These are phyloP conservation scores for Sander vitreus DNA, from an alignment of 2,113 vertebrate species.

Conservation along the genomic window DNA sequence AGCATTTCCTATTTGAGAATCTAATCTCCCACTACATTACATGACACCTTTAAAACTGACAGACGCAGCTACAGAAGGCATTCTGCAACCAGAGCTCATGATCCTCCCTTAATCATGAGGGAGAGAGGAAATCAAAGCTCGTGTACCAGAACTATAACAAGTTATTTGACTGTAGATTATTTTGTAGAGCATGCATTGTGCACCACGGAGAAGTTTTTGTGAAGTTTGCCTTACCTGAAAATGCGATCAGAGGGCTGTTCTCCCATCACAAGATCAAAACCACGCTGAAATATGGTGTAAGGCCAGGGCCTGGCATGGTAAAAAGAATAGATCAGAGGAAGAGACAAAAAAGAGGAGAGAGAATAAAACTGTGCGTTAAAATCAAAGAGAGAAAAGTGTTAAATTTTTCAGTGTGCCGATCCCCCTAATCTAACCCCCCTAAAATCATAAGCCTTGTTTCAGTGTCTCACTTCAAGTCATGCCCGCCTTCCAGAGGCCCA, in stretches of 20 bases:
- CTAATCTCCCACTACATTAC: constrained; percentile 11
- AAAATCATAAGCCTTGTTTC: constrained; percentile 46
- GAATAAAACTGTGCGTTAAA: constrained; percentile 65
- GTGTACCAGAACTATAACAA: background rate
- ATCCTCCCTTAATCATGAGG: background rate
- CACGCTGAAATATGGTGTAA: constrained; percentile 98
- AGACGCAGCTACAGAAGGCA: background rate
- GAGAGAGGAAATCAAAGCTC: constrained; percentile 30
- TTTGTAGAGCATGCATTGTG: constrained; percentile 16
- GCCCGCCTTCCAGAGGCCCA: constrained; percentile 21
- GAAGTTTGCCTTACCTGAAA: constrained; percentile 90
- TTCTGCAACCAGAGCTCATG: background rate
- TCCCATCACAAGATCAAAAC: constrained; percentile 98
- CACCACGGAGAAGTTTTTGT: constrained; percentile 42
- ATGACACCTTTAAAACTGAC: constrained; percentile 24
- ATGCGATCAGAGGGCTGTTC: constrained; percentile 99
- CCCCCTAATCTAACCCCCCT: constrained; percentile 47
- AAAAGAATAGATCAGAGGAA: constrained; percentile 61
- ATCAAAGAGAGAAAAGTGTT: constrained; percentile 57
- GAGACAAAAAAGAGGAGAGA: constrained; percentile 56
- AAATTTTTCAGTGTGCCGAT: constrained; percentile 55
- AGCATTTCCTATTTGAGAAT: constrained; percentile 16
- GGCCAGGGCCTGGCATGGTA: constrained; percentile 92
- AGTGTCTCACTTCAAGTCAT: constrained; percentile 33
- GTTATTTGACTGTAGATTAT: constrained; percentile 17